Percentiles rank a stretch among this genome's conserved stretches.
phyloP scores from a whole-genome alignment of 2,888 invertebrate species.

The Hypomecis atomaria region DNA sequence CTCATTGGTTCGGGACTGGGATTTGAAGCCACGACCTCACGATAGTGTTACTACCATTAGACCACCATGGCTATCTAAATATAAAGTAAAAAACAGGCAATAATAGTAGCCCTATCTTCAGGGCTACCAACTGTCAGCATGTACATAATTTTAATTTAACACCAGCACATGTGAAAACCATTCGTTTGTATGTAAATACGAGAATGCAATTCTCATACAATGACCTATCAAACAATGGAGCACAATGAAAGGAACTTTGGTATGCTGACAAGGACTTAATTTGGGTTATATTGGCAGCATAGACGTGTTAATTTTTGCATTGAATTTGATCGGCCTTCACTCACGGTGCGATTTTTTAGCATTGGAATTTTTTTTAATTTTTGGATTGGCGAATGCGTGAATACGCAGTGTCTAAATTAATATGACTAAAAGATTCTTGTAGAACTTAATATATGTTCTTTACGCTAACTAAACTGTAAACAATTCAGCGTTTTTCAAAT shows the following conservation, averaged over 20 bases:
- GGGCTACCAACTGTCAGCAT: conserved; percentile 17
- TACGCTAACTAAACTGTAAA: too few relatives aligned
- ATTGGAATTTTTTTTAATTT: too few relatives aligned
- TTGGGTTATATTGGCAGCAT: conserved; percentile 28
- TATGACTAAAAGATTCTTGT: too few relatives aligned
- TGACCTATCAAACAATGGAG: conserved; percentile 68
- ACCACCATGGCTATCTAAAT: background rate
- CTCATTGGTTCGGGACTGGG: too few relatives aligned
- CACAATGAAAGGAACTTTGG: conserved; percentile 68
- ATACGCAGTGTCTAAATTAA: too few relatives aligned
- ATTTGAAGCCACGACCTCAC: too few relatives aligned
- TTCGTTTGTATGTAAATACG: conserved; percentile 71
- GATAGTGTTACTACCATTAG: too few relatives aligned
- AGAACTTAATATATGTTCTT: too few relatives aligned
- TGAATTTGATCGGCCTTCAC: conserved; percentile 5
- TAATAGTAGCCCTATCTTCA: conserved; percentile 4
- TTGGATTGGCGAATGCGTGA: too few relatives aligned
- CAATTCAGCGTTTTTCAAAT: too few relatives aligned
- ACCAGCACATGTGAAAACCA: conserved; percentile 37
- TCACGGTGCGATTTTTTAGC: background rate
- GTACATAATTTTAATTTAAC: conserved; percentile 31
- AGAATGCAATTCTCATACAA: conserved; percentile 59
- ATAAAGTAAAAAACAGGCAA: background rate
- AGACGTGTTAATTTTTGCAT: conserved; percentile 24
- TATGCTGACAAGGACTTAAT: conserved; percentile 38